These are phyloP conservation scores for Unio delphinus DNA, from an alignment of 2,888 invertebrate species.

Conservation along the genomic window DNA sequence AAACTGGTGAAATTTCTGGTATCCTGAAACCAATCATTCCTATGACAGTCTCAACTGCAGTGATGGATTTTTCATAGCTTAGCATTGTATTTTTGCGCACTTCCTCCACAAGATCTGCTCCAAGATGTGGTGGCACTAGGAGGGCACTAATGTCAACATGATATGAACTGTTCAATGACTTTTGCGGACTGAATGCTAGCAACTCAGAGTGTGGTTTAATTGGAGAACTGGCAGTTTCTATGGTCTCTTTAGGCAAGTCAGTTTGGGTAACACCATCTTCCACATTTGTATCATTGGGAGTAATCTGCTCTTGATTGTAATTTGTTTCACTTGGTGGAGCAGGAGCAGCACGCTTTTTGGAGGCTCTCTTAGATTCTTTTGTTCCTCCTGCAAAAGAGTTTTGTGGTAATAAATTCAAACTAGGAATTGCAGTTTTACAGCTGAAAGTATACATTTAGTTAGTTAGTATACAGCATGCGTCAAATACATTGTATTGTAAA, in stretches of 20 bases:
- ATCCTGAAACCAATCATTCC: constrained; percentile 47
- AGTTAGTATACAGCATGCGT: no score
- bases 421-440: no score
- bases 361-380: no score
- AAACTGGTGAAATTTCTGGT: constrained; percentile 39
- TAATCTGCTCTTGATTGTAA: no score
- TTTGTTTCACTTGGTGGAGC: no score
- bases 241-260: not conserved
- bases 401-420: no score
- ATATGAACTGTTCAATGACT: constrained; percentile 1
- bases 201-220: constrained; percentile 16
- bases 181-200: not conserved
- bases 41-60: constrained; percentile 62
- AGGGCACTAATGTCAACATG: constrained; percentile 21
- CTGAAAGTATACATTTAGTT: no score
- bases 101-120: constrained; percentile 54
- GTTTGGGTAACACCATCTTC: no score
- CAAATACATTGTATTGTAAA: no score
- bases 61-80: constrained; percentile 58
- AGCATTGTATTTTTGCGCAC: constrained; percentile 59
- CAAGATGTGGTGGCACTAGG: constrained; percentile 43
- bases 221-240: constrained; percentile 20
- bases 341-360: no score
- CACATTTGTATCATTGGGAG: no score
- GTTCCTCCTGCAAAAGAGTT: no score